Evolutionary conservation across 2,797 vertebrate genomes (phyloP), one percentile per base, ranked within the genome.

Genomic region (Sebastes aleutianus): DNA sequence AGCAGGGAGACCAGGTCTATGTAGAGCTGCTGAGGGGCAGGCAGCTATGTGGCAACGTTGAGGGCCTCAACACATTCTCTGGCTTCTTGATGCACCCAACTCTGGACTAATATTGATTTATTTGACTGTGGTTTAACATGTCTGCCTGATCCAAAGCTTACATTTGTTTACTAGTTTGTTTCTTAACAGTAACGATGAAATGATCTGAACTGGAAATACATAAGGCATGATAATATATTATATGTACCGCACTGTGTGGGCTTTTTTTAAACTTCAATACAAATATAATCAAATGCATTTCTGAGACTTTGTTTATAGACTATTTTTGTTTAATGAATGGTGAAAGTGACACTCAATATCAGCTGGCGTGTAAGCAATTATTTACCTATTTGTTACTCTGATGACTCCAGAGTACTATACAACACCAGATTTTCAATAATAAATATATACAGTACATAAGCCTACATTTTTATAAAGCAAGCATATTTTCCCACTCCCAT

Each of bases 1-100:
- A 79, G 27, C 75, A 32, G 10, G 92, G 91, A 9, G 74, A 68
- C 26, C 92, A 93, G 86, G 89, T 90, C n/a, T 92, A 93, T 3
- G 75, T 86, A 3, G 76, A 89, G 77, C 89, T 94, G 22, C 57
- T 80, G 74, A 83, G 58, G 0, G 84, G 88, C 24, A 79, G 90
- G 43, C 67, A 74, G 75, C 76, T 93, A 2, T 92, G 89, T 62
- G 86, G 84, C 11, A 85, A 89, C n/a, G 2, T 22, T 7, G 3
- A 18, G 22, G 80, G 85, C 12, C 54, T 56, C 6, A 94, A 93
- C 87, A 66, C 69, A 68, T 94, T 94, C 80, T 82, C 89, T 27
- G 93, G 91, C 12, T 74, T 68, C 39, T 36, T 92, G 69, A 54
- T 92, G 27, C 87, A 91, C 57, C 61, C 84, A 13, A 10, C 10